Evolutionary conservation across 2,797 vertebrate species (phyloP), one percentile per base, ranked within the genome.

Genomic region (Hozukius guyotensis): DNA sequence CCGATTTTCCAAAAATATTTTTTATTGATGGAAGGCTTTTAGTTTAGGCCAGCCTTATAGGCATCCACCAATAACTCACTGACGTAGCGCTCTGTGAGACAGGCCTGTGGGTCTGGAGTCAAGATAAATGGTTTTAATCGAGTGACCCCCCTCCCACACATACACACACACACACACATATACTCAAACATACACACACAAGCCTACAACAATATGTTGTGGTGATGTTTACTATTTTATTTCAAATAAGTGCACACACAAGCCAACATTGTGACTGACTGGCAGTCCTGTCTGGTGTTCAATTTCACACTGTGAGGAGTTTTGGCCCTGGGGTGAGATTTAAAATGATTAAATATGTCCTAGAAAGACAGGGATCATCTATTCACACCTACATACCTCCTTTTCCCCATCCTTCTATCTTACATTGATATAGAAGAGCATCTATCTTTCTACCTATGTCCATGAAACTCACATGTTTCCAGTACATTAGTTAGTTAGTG

Each of bases 71-170:
- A 84, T 88, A 86, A 86, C 49, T 89, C 76, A 87, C 27, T 52
- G 42, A 70, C 24, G 53, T 42, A 70, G 78, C 2, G 16, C 62
- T 87, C 59, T 73, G 62, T 31, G 46, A 87, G 83, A 77, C 72
- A 77, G 27, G 85, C 85, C 84, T 75, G 71, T 80, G 80, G 73
- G 71, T 74, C 71, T 77, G 77, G 59, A 88, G 80, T 75, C 78
- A 77, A 78, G 88, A 92, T 83, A 69, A 80, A 93, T 91, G 79
- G 80, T 24, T 93, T 92, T 89, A 90, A 89, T 92, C 36, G 49
- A 83, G 75, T 75, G 64, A 55, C 25, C 38, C 0, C 27, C 5
- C 3, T 22, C 25, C 7, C 31, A 42, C 42, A 34, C 64, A 61
- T 65, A 62, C 36, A 78, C 61, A 27, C 6, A 65, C 16, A 68